These are phyloP conservation scores for Pogonomyrmex barbatus DNA, from an alignment of 1,140 invertebrate genomes.

Conservation along the genomic window DNA sequence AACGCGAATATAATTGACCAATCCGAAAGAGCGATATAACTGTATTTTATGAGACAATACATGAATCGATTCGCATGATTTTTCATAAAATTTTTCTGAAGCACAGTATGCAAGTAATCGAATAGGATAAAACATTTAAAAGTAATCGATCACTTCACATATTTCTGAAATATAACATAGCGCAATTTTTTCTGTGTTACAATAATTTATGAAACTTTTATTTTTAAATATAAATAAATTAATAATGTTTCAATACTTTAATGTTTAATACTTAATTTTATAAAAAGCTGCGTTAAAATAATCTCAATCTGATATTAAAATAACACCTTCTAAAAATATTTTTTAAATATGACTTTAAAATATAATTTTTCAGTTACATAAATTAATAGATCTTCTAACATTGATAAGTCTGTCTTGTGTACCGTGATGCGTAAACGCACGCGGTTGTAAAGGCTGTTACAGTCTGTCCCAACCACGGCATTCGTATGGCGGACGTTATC, in stretches of 20 bases:
- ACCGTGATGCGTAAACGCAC: conserved; percentile 7
- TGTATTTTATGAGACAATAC: conserved; percentile 1
- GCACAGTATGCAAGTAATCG: neutral
- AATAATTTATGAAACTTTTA: neutral
- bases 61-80: conserved; percentile 16
- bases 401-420: neutral
- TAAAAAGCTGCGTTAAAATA: too few relatives aligned
- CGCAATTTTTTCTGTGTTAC: neutral
- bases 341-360: neutral
- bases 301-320: neutral
- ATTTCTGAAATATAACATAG: conserved; percentile 1
- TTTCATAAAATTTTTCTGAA: conserved; percentile 55
- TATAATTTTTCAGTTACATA: neutral
- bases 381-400: neutral
- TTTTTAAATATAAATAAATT: neutral
- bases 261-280: too few relatives aligned
- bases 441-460: conserved; percentile 36
- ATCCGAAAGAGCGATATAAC: neutral
- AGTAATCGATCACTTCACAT: conserved; percentile 1
- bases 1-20: conserved; percentile 25
- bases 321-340: neutral
- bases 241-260: neutral
- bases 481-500: conserved; percentile 78
- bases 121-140: neutral
- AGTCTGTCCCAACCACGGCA: conserved; percentile 44